phyloP scores from a whole-genome alignment of 53 echinoderm and acorn worm genomes.

The Holothuria scabra region DNA sequence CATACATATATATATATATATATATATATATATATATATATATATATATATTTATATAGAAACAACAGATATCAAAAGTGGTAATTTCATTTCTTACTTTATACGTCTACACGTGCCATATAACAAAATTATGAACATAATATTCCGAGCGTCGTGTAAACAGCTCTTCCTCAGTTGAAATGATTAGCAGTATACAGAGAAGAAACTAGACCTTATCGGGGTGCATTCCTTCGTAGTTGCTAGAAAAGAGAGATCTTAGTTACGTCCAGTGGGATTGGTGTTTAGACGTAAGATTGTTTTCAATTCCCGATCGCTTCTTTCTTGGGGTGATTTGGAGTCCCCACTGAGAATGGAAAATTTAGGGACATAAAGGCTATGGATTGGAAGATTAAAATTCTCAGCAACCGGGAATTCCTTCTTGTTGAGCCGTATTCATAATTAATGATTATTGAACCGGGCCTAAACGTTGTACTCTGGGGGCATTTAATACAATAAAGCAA shows the following conservation, averaged over 20 bases:
- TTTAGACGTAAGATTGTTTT: constrained; percentile 1
- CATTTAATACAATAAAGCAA: too few species aligned
- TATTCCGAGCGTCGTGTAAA: neutral
- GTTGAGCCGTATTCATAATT: too few species aligned
- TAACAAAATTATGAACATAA: neutral
- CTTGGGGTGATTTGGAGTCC: neutral
- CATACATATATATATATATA: too few species aligned
- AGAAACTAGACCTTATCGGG: neutral
- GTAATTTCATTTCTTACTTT: constrained; percentile 3
- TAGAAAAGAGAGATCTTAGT: constrained; percentile 4
- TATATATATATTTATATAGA: too few species aligned
- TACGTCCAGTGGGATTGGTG: neutral
- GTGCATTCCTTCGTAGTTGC: neutral
- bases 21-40: too few species aligned
- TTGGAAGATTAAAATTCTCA: too few species aligned
- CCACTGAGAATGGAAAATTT: too few species aligned
- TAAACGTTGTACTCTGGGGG: too few species aligned
- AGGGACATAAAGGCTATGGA: too few species aligned
- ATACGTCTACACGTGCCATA: too few species aligned
- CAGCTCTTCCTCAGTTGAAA: neutral
- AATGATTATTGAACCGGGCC: too few species aligned
- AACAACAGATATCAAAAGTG: neutral
- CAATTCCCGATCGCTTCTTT: neutral
- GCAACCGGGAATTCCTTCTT: too few species aligned
- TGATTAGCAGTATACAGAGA: neutral